Base-by-base conservation (phyloP, 2,797 vertebrate genomes). In the Picus viridis region DNA sequence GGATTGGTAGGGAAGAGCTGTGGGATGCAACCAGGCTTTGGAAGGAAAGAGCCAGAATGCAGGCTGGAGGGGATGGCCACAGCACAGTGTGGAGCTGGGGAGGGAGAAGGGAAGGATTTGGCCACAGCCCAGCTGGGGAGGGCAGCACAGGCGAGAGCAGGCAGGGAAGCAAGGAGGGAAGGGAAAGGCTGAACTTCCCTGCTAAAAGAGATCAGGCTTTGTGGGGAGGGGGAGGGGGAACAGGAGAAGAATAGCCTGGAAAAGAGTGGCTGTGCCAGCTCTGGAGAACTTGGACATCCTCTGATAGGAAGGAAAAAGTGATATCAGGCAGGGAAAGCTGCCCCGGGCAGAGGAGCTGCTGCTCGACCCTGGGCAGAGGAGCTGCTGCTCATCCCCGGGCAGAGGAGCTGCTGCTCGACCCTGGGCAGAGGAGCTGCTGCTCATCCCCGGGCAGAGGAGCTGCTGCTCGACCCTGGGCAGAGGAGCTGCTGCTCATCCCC, bases 131-230 rank as follows among this genome's bases (percentile, higher is more conserved):
- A 62, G 59, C 59, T 36, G 41, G 41, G 41, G 16, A 67, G 62
- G 57, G 64, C 76, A 86, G 77, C 7, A 2, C 47, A 18, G 1
- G 3, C 0, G 22, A 23, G 82, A 22, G 26, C 6, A 57, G 67
- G 88, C n/a, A 3, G 88, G 85, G 62, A 54, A 86, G 65, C 10
- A 5, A 72, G 88, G 65, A 78, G 62, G 49, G 73, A 74, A 78
- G 63, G 72, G 65, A 24, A 87, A 61, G 3, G 41, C 43, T 56
- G 41, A 77, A 69, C 76, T 72, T 39, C n/a, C 59, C 80, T 86
- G 88, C 76, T 85, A 10, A 30, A 74, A 96, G 61, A 94, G 88
- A 86, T 77, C 80, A 89, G 70, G n/a, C 86, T 93, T 91, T 93
- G 94, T 94, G 88, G 53, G 65, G 57, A 65, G 78, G 65, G 80